Evolutionary conservation across 2,113 vertebrate genomes (phyloP), one percentile per base, ranked within the genome.

Genomic region (Drymodes brunneopygia): DNA sequence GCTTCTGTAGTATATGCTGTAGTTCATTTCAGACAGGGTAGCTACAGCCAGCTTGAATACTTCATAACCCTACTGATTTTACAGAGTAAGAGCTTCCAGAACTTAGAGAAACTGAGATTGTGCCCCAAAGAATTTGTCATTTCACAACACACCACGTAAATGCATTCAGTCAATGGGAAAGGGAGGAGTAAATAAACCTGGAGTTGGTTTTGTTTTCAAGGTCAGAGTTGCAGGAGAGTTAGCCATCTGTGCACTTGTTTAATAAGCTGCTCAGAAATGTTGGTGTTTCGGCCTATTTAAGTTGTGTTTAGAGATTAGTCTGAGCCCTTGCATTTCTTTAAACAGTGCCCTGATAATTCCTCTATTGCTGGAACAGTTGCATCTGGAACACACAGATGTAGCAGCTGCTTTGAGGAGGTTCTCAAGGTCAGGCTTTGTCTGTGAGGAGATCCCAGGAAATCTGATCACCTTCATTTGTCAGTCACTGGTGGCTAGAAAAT

Each of bases 381-480:
- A 80, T 88, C 42, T 73, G 79, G 51, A 93, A 50, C 1, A 14
- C 67, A 51, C 50, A 86, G 86, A 86, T 62, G 29, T 51, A 86
- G 64, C 2, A 2, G 42, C 67, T 90, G 82, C 67, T 90, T 62
- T 73, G 74, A 83, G 38, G 33, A 81, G 47, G 11, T 66, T 90
- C 64, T 92, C 82, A 90, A 96, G 92, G 95, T 95, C 88, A 93
- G 35, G 19, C 75, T 90, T 93, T 78, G 88, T 23, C 79, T 93
- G 29, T 47, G 42, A 77, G 79, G 53, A 79, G 40, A 82, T 93
- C 88, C 66, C 85, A 66, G 66, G 71, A 86, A 95, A 86, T 77
- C 29, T 92, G 82, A 90, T 90, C 13, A 0, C 64, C 54, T 77
- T 86, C 51, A 38, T 82, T 90, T 86, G 10, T 56, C 50, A 77